Base-by-base conservation (phyloP, 2,888 invertebrate genomes). In the Zygothrica quintamaculata region DNA sequence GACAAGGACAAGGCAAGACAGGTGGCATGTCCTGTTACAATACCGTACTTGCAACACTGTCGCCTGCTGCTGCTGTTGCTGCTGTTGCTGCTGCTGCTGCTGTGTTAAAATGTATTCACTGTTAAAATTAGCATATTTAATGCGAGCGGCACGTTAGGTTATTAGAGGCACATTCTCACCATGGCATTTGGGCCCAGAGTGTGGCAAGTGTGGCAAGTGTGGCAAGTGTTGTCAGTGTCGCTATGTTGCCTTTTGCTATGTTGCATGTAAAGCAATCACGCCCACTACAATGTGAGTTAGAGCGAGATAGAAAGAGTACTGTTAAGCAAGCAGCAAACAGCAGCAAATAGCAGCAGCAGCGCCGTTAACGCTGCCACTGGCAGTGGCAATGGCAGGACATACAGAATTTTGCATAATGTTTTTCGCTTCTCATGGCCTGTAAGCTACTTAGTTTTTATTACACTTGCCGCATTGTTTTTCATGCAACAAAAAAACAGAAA, bases 111-210 rank as follows among this genome's bases (percentile, higher is more conserved):
- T 84, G 87, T 82, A 78, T 82, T 80, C 86, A 75, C 84, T 84
- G 87, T 84, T 76, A 84, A 84, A 86, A 84, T 84, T 84, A 87
- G 86, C 84, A 84, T 84, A 84, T 80, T 84, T 87, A 87, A 84
- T 84, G 84, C 73, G 86, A 79, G 73, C 77, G 75, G 85, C 87
- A 87, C 88, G 84, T 87, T 86, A 77, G 73, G 86, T 84, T 87
- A 87, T 84, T 87, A 85, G 79, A 84, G 73, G 64, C 82, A 73
- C 79, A 82, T 84, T 80, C 84, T 84, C 80, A 80, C 86, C 81
- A 65, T 46, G 29, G 42, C 42, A 25, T 12, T 40, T 44, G 26
- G 26, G 39, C 25, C 16, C 29, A 36, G 18, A 33, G 31, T 6
- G 15, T 3, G n/a, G n/a, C n/a, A n/a, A n/a, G n/a, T n/a, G 25